Conservation (phyloP, 2,797 vertebrate species). For the Enteromius paludinosus region DNA sequence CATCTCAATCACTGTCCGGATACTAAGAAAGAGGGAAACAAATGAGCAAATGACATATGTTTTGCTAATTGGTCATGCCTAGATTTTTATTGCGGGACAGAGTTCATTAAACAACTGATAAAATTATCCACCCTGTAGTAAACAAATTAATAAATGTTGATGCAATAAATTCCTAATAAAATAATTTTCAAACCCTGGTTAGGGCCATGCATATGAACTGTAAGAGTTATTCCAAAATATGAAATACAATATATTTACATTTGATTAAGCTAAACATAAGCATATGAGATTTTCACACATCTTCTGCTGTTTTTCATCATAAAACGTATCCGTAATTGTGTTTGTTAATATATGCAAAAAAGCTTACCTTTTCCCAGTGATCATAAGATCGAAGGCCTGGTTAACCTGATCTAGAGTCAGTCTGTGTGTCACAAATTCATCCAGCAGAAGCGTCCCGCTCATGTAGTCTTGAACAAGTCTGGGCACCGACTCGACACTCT, state of each 20-base stretch:
- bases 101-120: neutral
- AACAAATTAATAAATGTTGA: too few relatives aligned
- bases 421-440: conserved; percentile 84
- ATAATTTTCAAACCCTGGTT: too few relatives aligned
- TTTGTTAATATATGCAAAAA: neutral
- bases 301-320: neutral
- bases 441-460: conserved; percentile 83
- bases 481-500: conserved; percentile 81
- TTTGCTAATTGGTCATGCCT: neutral
- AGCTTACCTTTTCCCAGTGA: conserved; percentile 76
- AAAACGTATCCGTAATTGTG: neutral
- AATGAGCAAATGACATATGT: neutral
- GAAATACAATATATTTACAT: neutral
- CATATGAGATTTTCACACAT: neutral
- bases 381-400: conserved; percentile 83
- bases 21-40: conserved; percentile 66
- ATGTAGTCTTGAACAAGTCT: conserved; percentile 84
- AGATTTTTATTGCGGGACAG: neutral
- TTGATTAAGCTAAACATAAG: neutral
- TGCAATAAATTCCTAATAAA: too few relatives aligned
- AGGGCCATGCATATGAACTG: neutral
- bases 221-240: neutral
- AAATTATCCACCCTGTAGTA: too few relatives aligned
- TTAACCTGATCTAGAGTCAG: conserved; percentile 81
- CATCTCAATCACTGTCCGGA: conserved; percentile 76